A percentile compares a stretch with the other conserved stretches of the same genome.
Conservation (phyloP, 2,888 invertebrate species). For the Diadegma fenestrale region DNA sequence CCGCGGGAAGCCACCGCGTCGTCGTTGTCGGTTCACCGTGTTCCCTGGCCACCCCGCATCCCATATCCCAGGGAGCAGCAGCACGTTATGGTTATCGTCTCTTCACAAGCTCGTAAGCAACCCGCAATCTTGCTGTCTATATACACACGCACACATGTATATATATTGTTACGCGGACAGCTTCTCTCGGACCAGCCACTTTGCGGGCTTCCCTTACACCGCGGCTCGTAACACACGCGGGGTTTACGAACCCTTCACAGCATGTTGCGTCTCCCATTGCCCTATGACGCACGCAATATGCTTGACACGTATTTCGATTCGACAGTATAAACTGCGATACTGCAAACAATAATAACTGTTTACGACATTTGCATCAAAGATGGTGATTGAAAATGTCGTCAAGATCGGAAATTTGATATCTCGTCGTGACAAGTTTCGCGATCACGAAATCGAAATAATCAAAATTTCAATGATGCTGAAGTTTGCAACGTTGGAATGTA, state of each 20-base stretch:
- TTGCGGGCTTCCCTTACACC: slow-evolving; percentile 77
- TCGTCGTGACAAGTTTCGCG: not conserved
- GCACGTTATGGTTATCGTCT: slow-evolving; percentile 82
- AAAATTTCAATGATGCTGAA: too few species aligned
- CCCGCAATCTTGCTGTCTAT: slow-evolving; percentile 75
- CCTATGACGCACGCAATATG: not conserved
- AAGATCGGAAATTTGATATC: slow-evolving; percentile 67
- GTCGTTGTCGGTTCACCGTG: slow-evolving; percentile 43
- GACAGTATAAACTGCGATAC: not conserved
- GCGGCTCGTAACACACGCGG: slow-evolving; percentile 73
- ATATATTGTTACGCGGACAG: not conserved
- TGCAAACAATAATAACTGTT: not conserved
- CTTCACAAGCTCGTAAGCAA: slow-evolving; percentile 83
- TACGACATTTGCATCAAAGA: slow-evolving; percentile 7
- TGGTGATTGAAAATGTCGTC: slow-evolving; percentile 41
- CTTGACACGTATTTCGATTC: not conserved
- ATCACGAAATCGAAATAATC: too few species aligned
- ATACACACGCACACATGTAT: not conserved
- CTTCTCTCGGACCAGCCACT: slow-evolving; percentile 75
- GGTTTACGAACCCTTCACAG: not conserved
- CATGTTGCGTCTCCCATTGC: not conserved
- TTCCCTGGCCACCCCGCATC: slow-evolving; percentile 63
- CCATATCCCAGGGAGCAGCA: slow-evolving; percentile 27
- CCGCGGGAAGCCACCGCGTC: slow-evolving; percentile 48
- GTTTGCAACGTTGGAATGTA: too few species aligned